phyloP scores from a whole-genome alignment of 2,113 vertebrate species.

The Pedetes capensis region DNA sequence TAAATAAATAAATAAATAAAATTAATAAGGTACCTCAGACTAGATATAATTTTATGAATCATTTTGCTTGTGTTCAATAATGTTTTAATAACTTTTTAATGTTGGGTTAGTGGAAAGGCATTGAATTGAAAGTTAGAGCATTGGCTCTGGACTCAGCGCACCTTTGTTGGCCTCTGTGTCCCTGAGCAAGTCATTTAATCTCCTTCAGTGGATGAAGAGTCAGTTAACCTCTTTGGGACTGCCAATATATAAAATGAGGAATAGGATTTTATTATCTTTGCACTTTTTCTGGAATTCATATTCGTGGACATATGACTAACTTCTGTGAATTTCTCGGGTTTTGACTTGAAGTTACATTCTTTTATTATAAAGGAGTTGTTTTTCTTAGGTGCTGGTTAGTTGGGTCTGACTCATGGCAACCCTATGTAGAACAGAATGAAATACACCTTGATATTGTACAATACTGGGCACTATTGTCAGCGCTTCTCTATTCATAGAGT shows the following conservation, averaged over 20 bases:
- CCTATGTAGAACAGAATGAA: too few relatives aligned
- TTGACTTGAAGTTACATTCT: background rate
- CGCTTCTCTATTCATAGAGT: too few relatives aligned
- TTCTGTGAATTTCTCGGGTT: background rate
- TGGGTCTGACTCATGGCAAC: too few relatives aligned
- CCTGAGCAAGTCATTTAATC: background rate
- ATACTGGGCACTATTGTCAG: too few relatives aligned
- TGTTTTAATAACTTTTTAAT: background rate
- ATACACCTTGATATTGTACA: too few relatives aligned
- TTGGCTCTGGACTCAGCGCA: background rate
- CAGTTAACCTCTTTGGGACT: background rate
- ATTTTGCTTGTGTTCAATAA: background rate
- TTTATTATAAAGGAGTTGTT: background rate
- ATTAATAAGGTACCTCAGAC: background rate
- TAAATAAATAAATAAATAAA: too few relatives aligned
- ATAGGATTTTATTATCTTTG: background rate
- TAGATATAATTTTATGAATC: background rate
- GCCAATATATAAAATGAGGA: background rate
- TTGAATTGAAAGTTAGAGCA: background rate
- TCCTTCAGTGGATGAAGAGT: background rate
- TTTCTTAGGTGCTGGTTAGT: too few relatives aligned
- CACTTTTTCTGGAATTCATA: background rate
- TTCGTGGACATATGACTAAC: background rate
- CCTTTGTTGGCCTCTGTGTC: background rate
- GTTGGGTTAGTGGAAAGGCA: background rate